Evolutionary conservation across 92 coral and sea anemone genomes (phyloP), one percentile per base, ranked within the genome.

Genomic region (Zoanthus gigantus): DNA sequence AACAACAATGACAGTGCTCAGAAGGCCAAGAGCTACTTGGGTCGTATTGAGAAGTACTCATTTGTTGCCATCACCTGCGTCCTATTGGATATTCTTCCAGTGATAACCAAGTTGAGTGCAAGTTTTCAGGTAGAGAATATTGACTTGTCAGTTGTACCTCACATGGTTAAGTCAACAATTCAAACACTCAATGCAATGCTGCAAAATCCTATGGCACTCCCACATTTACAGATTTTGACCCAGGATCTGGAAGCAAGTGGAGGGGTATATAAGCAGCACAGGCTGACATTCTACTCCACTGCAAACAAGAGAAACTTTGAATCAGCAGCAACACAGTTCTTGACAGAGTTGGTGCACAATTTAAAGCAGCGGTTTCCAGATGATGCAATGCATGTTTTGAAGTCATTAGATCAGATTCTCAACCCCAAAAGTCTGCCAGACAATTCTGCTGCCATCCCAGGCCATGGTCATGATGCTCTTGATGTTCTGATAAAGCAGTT

Each of bases 361-460:
- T 73, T 73, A 73, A 54, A 73, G 57, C 28, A 73, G 77, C 31
- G 54, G 77, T 73, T 73, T 73, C 77, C 77, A 73, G 57, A 73
- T 73, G 77, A 73, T 73, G 77, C 77, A 73, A 73, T 73, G 77
- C 46, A 73, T 45, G 57, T 73, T 73, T 73, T 73, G 77, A 73
- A 73, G 77, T 45, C 77, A 73, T 73, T 73, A 42, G 77, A 45
- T 73, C 77, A 73, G 30, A 42, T 73, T 73, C 77, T 73, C 54
- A 16, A 73, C 34, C 77, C 77, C 77, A 73, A 73, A 73, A 73
- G 15, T 73, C 77, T 73, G 77, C 77, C 77, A 73, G 77, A 52
- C 77, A 13, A 73, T 73, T 73, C 77, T 73, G 77, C 57, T 73
- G 77, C 77, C 77, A 73, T 73, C 77, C 77, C 77, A 73, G 77